These are phyloP conservation scores for Pyrrhosoma nymphula DNA, from an alignment of 2,888 invertebrate genomes.

Conservation along the genomic window DNA sequence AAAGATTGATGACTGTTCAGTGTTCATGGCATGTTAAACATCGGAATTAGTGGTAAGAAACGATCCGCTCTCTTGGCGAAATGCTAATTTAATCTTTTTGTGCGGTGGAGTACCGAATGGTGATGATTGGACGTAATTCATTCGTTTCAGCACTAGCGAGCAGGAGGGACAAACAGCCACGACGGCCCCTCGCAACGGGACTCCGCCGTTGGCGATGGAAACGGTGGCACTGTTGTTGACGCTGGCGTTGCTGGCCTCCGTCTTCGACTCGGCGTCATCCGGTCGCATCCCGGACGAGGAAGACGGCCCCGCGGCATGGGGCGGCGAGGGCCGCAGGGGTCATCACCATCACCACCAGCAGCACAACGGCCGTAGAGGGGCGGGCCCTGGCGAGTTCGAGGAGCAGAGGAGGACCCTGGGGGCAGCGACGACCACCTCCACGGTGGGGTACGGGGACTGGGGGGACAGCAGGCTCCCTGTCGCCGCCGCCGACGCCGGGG, in stretches of 20 bases:
- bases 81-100: too few relatives aligned
- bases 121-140: too few relatives aligned
- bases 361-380: not conserved
- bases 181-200: not conserved
- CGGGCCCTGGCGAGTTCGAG: constrained; percentile 42
- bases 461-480: too few relatives aligned
- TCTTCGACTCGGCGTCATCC: not conserved
- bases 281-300: not conserved
- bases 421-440: not conserved
- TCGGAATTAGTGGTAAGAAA: too few relatives aligned
- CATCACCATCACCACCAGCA: not conserved
- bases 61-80: too few relatives aligned
- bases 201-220: not conserved
- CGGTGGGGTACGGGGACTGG: not conserved
- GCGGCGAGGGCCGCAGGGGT: not conserved
- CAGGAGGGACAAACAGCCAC: not conserved
- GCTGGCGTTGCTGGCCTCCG: not conserved
- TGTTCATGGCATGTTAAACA: too few relatives aligned
- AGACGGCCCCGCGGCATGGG: not conserved
- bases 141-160: not conserved
- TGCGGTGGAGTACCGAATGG: too few relatives aligned
- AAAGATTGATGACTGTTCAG: too few relatives aligned
- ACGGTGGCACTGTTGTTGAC: not conserved
- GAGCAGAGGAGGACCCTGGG: constrained; percentile 51
- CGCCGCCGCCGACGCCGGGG: too few relatives aligned